A percentile compares a stretch with the other conserved stretches of the same genome.
Evolutionary conservation across 2,113 vertebrate species (phyloP).

Genomic region (Nothobranchius kuhntae): DNA sequence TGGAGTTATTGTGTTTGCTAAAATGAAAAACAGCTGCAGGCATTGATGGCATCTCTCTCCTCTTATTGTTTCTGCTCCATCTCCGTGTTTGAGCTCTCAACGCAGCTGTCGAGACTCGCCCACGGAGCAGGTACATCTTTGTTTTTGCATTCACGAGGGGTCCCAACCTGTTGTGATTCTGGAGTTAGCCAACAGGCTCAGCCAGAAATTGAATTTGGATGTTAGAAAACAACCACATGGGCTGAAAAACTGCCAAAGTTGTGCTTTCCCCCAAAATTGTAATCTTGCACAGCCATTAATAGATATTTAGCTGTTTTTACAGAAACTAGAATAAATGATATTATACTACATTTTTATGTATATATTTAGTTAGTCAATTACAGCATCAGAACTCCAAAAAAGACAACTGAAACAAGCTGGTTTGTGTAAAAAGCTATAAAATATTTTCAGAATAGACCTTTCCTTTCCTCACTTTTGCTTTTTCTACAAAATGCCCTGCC

Average conservation of each 20-base stretch:
- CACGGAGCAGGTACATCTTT: slow-evolving; percentile 2
- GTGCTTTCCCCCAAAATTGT: neutral
- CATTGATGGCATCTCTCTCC: slow-evolving; percentile 18
- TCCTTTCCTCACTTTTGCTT: neutral
- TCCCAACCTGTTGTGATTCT: neutral
- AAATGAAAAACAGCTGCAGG: slow-evolving; percentile 38
- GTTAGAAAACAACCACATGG: neutral
- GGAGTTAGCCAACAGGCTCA: slow-evolving; percentile 8
- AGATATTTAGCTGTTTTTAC: no score
- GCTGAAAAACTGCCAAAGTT: slow-evolving; percentile 5
- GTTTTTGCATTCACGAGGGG: slow-evolving; percentile 8
- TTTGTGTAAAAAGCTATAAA: no score
- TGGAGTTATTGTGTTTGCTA: slow-evolving; percentile 19
- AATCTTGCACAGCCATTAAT: no score
- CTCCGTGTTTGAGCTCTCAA: neutral
- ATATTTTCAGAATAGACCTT: no score
- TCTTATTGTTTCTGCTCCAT: slow-evolving; percentile 19
- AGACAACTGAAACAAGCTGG: no score
- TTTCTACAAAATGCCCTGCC: neutral
- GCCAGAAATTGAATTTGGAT: neutral
- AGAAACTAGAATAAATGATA: no score
- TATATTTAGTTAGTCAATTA: no score
- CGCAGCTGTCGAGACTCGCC: slow-evolving; percentile 8
- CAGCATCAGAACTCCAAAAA: no score
- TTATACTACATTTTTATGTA: no score